phyloP scores from a whole-genome alignment of 2,888 invertebrate genomes.

The Toxonevra muliebris region DNA sequence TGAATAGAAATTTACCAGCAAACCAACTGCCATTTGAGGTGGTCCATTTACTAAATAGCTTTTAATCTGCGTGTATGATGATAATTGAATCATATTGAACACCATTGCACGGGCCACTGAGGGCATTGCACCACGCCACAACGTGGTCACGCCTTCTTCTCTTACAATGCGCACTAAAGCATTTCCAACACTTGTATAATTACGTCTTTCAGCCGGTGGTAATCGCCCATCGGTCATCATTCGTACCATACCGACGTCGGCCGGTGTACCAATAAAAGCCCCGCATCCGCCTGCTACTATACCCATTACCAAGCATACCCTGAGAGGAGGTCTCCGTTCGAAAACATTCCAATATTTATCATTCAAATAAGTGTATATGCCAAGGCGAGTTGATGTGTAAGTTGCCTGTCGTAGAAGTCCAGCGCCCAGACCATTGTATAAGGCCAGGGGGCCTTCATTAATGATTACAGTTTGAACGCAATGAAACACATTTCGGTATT shows the following conservation, averaged over 20 bases:
- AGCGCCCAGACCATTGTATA: slow-evolving; percentile 93
- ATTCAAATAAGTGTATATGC: slow-evolving; percentile 91
- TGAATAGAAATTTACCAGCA: slow-evolving; percentile 89
- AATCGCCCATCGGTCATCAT: slow-evolving; percentile 99
- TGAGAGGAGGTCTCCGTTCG: slow-evolving; percentile 79
- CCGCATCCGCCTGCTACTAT: slow-evolving; percentile 79
- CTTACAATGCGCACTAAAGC: slow-evolving; percentile 81
- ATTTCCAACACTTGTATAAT: slow-evolving; percentile 92
- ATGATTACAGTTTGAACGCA: slow-evolving; percentile 78
- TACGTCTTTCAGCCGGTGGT: slow-evolving; percentile 86
- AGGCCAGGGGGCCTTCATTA: slow-evolving; percentile 84
- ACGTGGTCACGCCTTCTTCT: slow-evolving; percentile 79
- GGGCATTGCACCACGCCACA: slow-evolving; percentile 94
- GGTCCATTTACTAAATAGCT: slow-evolving; percentile 68
- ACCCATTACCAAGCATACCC: slow-evolving; percentile 83
- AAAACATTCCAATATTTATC: slow-evolving; percentile 73
- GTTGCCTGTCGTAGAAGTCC: slow-evolving; percentile 95
- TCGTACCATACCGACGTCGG: slow-evolving; percentile 94
- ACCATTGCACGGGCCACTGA: slow-evolving; percentile 95
- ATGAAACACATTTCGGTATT: slow-evolving; percentile 82
- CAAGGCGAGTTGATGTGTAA: slow-evolving; percentile 95
- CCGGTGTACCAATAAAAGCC: slow-evolving; percentile 95
- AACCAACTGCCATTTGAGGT: slow-evolving; percentile 74
- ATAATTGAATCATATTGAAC: slow-evolving; percentile 97
- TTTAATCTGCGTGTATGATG: slow-evolving; percentile 93